Base-by-base conservation (phyloP, 2,113 vertebrate species). In the Monopterus albus region DNA sequence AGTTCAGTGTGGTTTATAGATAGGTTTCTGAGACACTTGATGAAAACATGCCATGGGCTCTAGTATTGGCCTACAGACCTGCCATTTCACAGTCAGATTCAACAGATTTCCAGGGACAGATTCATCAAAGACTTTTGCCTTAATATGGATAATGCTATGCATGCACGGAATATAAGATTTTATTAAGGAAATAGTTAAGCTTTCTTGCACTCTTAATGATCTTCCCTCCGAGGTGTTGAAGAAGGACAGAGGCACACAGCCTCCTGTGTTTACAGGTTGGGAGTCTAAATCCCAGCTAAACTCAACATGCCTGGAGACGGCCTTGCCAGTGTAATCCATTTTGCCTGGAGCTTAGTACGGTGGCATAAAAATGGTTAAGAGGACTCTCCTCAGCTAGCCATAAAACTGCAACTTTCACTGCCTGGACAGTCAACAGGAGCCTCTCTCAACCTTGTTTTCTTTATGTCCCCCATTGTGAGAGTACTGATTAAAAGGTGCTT, bases 401-500 rank as follows among this genome's bases (percentile, higher is more conserved):
- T 80, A 67, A 81, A 85, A 87, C 73, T 63, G 51, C 52, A 64
- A 78, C 42, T 65, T 59, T 31, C 29, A 56, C 40, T 3, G 11
- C 56, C 26, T 45, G 33, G 64, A 52, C 33, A 67, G 57, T 65
- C 47, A 61, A 68, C 69, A 45, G 39, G 47, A 78, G 77, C 35
- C 63, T 72, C 60, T 43, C 68, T 58, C 65, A 75, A 40, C 58
- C 66, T 83, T 71, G 74, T 87, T 89, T 84, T 85, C 81, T 78
- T 64, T 60, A 83, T 69, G 69, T 51, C 64, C 67, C 71, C 79
- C 40, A 77, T 84, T 86, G 80, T 79, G 60, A 78, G 42, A 29
- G 18, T 12, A 6, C 53, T 79, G 75, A 86, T 84, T 82, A 82
- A 88, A 86, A 85, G 69, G 77, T 90, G 72, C 69, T 84, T 77